Evolutionary conservation across 2,888 invertebrate species (phyloP).

Genomic region (Eupithecia tripunctaria): DNA sequence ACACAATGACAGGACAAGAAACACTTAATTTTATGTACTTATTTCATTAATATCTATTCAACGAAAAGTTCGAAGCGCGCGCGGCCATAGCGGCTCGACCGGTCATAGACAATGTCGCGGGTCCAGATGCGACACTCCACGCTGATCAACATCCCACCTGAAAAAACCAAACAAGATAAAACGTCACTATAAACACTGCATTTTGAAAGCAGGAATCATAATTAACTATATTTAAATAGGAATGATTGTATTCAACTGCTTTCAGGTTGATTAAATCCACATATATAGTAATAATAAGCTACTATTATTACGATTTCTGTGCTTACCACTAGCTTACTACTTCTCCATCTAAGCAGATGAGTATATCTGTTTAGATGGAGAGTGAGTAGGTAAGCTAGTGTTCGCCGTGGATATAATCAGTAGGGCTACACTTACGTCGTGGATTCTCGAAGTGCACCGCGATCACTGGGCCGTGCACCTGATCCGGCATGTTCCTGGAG

Average conservation of each 20-base stretch:
- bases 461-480: conserved; percentile 66
- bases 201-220: not conserved
- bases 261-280: not conserved
- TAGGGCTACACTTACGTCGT: conserved; percentile 55
- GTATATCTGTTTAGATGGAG: no score
- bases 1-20: conserved; percentile 14
- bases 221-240: not conserved
- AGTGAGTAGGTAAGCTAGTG: no score
- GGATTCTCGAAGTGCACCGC: conserved; percentile 76
- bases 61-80: conserved; percentile 75
- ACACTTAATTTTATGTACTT: not conserved
- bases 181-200: not conserved
- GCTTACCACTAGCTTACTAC: no score
- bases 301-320: no score
- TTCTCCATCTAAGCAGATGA: not conserved
- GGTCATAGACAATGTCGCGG: conserved; percentile 73
- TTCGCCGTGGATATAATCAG: not conserved
- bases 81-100: conserved; percentile 68
- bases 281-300: no score
- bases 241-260: not conserved
- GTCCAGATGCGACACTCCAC: conserved; percentile 81
- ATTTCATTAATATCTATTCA: conserved; percentile 53
- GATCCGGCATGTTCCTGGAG: conserved; percentile 66
- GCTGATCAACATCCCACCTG: conserved; percentile 76
- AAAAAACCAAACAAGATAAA: not conserved